Percentiles rank a stretch among this genome's conserved stretches.
phyloP scores from a whole-genome alignment of 1,140 invertebrate genomes.

The Himalopsyche phryganea region DNA sequence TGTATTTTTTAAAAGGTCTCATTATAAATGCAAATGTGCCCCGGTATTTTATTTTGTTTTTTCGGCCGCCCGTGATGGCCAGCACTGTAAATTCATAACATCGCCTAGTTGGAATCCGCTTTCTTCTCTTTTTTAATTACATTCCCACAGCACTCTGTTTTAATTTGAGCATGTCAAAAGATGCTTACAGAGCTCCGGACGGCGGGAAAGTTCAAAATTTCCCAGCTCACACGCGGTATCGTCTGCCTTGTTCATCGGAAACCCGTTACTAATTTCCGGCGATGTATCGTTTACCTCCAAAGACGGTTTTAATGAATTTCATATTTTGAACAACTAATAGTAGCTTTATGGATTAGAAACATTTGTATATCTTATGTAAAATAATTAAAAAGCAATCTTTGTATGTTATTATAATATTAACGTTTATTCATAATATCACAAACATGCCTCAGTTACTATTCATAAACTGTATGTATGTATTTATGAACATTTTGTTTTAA shows the following conservation, averaged over 20 bases:
- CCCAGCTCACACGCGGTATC: neutral
- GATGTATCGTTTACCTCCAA: too few species aligned
- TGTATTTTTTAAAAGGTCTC: constrained; percentile 8
- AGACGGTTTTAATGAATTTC: too few species aligned
- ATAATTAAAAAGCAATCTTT: too few species aligned
- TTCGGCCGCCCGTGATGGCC: neutral
- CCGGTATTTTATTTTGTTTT: neutral
- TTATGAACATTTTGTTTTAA: too few species aligned
- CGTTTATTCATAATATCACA: too few species aligned
- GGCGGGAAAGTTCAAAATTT: constrained; percentile 2
- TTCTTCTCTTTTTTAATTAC: constrained; percentile 30
- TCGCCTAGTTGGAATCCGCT: constrained; percentile 7
- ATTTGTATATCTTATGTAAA: too few species aligned
- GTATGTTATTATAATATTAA: too few species aligned
- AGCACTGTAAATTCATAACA: constrained; percentile 24
- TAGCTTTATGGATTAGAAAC: too few species aligned
- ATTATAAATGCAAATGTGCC: constrained; percentile 29
- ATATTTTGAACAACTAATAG: too few species aligned
- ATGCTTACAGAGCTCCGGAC: constrained; percentile 9
- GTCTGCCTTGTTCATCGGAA: neutral
- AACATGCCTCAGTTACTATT: too few species aligned
- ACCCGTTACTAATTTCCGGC: too few species aligned
- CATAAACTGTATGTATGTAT: too few species aligned
- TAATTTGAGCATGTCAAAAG: constrained; percentile 31
- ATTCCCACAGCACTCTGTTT: constrained; percentile 18